Conservation (phyloP, 2,888 invertebrate genomes). For the Drosophila atripex region DNA sequence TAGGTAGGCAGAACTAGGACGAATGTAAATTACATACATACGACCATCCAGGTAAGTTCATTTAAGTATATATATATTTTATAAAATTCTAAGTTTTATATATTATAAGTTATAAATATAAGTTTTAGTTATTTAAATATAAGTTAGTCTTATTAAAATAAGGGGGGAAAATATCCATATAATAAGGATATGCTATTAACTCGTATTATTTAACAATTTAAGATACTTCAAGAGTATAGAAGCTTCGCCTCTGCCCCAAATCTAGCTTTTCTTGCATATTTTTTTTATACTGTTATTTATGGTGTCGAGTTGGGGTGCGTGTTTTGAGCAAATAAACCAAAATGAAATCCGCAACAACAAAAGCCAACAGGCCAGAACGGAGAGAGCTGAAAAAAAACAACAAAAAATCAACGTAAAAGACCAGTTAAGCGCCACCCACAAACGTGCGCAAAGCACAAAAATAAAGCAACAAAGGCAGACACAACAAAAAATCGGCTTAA, state of each 20-base stretch:
- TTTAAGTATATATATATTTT: background rate
- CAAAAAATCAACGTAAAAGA: conserved; percentile 19
- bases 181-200: background rate
- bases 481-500: conserved; percentile 2
- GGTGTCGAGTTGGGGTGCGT: conserved; percentile 27
- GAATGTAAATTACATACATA: background rate
- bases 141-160: background rate
- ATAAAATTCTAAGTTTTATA: too few relatives aligned
- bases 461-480: conserved; percentile 9
- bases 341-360: conserved; percentile 41
- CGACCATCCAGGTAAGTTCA: background rate
- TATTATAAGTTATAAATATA: too few relatives aligned
- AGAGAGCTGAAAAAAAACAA: conserved; percentile 8
- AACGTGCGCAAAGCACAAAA: conserved; percentile 29
- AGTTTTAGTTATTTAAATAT: too few relatives aligned
- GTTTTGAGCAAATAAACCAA: conserved; percentile 46
- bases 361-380: conserved; percentile 35
- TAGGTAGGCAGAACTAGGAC: too few relatives aligned
- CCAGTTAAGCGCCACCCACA: conserved; percentile 59
- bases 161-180: too few relatives aligned
- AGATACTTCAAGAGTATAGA: background rate
- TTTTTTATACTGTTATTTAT: background rate
- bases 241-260: conserved; percentile 1
- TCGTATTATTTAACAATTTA: background rate
- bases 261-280: background rate